Evolutionary conservation across 2,113 vertebrate genomes (phyloP).

Genomic region (Narcine bancroftii): DNA sequence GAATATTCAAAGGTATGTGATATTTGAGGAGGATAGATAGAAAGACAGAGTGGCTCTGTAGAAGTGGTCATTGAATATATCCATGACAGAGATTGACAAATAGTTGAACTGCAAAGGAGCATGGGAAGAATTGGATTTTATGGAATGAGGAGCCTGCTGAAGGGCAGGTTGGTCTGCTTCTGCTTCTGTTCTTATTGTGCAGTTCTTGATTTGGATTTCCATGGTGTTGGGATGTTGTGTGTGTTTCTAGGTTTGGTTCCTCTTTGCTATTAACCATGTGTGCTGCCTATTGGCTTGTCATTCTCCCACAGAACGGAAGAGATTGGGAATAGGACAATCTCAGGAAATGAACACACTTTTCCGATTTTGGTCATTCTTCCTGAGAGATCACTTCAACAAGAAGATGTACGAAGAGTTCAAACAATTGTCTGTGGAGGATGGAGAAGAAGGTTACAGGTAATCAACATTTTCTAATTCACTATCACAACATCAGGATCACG

Average conservation of each 20-base stretch:
- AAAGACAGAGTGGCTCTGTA: too few relatives aligned
- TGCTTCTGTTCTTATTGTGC: too few relatives aligned
- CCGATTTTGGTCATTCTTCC: constrained; percentile 98
- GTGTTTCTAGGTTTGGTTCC: background rate
- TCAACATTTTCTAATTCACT: constrained; percentile 2
- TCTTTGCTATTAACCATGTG: background rate
- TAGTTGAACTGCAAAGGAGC: too few relatives aligned
- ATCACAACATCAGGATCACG: background rate
- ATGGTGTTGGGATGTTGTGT: background rate
- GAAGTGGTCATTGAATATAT: too few relatives aligned
- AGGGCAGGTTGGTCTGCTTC: too few relatives aligned
- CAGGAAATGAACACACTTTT: constrained; percentile 99
- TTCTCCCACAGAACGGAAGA: constrained; percentile 73
- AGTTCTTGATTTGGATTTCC: background rate
- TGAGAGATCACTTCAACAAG: constrained; percentile 96
- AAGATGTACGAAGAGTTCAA: constrained; percentile 98
- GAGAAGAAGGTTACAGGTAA: constrained; percentile 93
- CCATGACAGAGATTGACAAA: too few relatives aligned
- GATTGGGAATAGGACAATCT: constrained; percentile 92
- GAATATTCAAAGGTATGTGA: too few relatives aligned
- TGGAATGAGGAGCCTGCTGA: too few relatives aligned
- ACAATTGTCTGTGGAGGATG: constrained; percentile 88
- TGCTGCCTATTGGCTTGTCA: background rate
- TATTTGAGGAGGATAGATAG: too few relatives aligned
- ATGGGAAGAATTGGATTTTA: too few relatives aligned